Base-by-base conservation (phyloP, 1,140 invertebrate species). In the Diachasmimorpha longicaudata region DNA sequence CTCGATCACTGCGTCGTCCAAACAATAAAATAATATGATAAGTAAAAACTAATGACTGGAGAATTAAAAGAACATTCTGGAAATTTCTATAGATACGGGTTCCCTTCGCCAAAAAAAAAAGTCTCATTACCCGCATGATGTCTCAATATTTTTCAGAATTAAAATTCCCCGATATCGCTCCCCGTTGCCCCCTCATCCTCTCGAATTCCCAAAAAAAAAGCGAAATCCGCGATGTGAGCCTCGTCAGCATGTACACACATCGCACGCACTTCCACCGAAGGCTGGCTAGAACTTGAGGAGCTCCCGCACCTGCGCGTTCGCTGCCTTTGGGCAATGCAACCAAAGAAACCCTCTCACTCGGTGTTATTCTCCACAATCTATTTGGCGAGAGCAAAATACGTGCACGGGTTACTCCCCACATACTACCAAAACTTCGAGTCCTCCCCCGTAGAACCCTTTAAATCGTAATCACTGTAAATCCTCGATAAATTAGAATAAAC, bases 301-400 rank as follows among this genome's bases (percentile, higher is more conserved):
- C 9, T 11, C 55, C 19, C 48, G 70, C 70, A 52, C 42, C 70
- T 72, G 70, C 70, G 70, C 70, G 37, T 44, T 72, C 14, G 48
- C 13, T 8, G 11, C 21, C 48, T 71, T 48, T 70, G 14, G 48
- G 48, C 13, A 63, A 63, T 19, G 23, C 58, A 63, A 19, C 23
- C 23, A 63, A 63, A 13, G 58, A 6, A 25, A 63, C 23, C 58
- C 58, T 63, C 58, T 63, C 58, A 25, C 48, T 55, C 19, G 48
- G 19, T n/a, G n/a, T 19, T 55, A 42, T 55, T 16, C 48, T 9
- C 48, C 19, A 55, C 48, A 55, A 21, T 55, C 48, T n/a, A 55
- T 55, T 55, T 16, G 14, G 6, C 48, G 39, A 42, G 19, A 16
- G 48, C 19, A 19, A 55, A 16, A 55, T 55, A 55, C 44, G 48